These are phyloP conservation scores for Cephalophus harveyi DNA, from an alignment of 2,113 vertebrate species.

Conservation along the genomic window DNA sequence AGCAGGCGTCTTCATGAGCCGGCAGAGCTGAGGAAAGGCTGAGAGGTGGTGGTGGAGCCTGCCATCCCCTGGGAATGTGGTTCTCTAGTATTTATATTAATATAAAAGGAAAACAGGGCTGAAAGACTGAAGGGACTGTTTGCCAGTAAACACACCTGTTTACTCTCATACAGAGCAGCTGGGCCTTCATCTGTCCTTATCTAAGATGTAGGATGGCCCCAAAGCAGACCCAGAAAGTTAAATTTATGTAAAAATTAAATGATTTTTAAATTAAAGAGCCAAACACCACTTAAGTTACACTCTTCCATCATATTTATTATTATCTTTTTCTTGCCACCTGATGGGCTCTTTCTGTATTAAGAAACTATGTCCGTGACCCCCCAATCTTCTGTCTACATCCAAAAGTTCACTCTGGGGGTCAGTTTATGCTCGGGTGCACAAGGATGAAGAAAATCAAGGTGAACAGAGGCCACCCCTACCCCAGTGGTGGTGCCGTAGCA, in stretches of 20 bases:
- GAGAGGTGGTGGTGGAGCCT: rapidly evolving
- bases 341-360: background rate
- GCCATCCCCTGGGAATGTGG: rapidly evolving
- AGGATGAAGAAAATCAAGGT: background rate
- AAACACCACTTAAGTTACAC: background rate
- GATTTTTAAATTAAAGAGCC: background rate
- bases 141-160: background rate
- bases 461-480: background rate
- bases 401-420: background rate
- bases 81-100: background rate
- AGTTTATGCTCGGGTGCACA: rapidly evolving
- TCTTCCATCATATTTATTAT: too few species aligned
- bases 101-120: background rate
- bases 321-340: background rate
- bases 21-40: background rate
- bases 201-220: background rate
- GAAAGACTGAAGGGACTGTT: background rate
- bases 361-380: background rate
- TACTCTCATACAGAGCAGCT: background rate
- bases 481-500: background rate
- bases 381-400: too few species aligned
- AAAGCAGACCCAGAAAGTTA: background rate
- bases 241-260: background rate
- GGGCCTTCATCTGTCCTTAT: too few species aligned
- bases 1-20: background rate